Evolutionary conservation across 2,888 invertebrate genomes (phyloP), one percentile per base, ranked within the genome.

Genomic region (Plebejus argus): DNA sequence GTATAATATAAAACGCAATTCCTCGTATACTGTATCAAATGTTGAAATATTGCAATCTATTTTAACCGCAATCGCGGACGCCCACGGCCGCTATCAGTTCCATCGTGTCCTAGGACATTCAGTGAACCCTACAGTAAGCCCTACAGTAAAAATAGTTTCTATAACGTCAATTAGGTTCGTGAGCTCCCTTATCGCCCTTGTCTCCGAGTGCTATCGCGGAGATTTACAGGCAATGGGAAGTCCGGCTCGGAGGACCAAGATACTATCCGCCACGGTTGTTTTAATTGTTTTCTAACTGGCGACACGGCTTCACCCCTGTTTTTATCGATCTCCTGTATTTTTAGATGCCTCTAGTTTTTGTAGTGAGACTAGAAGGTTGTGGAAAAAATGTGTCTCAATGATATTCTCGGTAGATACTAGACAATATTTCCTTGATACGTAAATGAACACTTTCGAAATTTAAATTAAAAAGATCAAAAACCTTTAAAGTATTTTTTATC

Each of bases 161-260:
- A 91, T 89, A 89, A 89, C 88, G 91, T 91, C 92, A 91, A 92
- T 92, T 92, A 92, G 83, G 87, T 87, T 89, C 90, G 90, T 89
- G 90, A 87, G 85, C 81, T 78, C 83, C 82, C 86, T 89, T 92
- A 92, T 92, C 92, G 84, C 78, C 81, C 49, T 53, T 88, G 89
- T 86, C 88, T 84, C 79, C 83, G 79, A 82, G 84, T 82, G 79
- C 85, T 91, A 91, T 92, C 91, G 84, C 81, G 78, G 86, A 90
- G 91, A 92, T 92, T 92, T 91, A 92, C 91, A 88, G 86, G 86
- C 83, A 85, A 83, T 81, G 85, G 87, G 86, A 85, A 85, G 84
- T 86, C 84, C 85, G 80, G 84, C 83, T 83, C 83, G 82, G 82
- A 82, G 83, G 83, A 83, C 84, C 81, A 82, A 82, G 83, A 84